Conservation (phyloP, 2,888 invertebrate genomes). For the Mellilla xanthometata region DNA sequence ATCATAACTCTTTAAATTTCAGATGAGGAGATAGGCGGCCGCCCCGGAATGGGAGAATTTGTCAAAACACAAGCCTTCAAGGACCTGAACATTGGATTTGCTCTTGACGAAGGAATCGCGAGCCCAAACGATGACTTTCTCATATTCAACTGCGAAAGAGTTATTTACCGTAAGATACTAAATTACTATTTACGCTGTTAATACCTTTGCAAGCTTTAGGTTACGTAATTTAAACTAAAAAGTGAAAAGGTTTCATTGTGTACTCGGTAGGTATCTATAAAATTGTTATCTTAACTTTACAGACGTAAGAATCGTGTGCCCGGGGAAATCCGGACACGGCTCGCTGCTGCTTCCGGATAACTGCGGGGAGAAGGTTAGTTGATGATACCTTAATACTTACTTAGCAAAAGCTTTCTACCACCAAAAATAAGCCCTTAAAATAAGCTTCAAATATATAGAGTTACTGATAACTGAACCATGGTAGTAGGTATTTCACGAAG, state of each 20-base stretch:
- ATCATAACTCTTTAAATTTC: no score
- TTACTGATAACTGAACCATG: no score
- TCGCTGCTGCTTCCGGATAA: constrained; percentile 91
- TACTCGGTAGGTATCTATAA: no score
- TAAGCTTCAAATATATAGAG: no score
- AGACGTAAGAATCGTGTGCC: constrained; percentile 89
- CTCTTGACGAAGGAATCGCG: constrained; percentile 93
- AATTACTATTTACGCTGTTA: no score
- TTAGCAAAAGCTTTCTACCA: no score
- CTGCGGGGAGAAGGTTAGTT: constrained; percentile 88
- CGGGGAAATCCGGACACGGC: constrained; percentile 93
- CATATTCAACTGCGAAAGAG: constrained; percentile 88
- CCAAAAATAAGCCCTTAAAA: no score
- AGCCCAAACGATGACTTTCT: constrained; percentile 84
- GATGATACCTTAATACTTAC: no score
- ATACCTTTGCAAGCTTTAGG: no score
- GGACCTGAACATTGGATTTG: constrained; percentile 90
- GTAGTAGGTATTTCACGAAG: no score
- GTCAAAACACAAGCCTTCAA: constrained; percentile 87
- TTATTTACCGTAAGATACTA: constrained; percentile 90
- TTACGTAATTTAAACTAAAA: no score
- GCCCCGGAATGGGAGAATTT: constrained; percentile 89
- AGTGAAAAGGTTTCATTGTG: no score
- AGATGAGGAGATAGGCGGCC: constrained; percentile 95
- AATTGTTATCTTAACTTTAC: constrained; percentile 27